These are phyloP conservation scores for Lepidotrigona ventralis DNA, from an alignment of 1,140 invertebrate genomes.

Conservation along the genomic window DNA sequence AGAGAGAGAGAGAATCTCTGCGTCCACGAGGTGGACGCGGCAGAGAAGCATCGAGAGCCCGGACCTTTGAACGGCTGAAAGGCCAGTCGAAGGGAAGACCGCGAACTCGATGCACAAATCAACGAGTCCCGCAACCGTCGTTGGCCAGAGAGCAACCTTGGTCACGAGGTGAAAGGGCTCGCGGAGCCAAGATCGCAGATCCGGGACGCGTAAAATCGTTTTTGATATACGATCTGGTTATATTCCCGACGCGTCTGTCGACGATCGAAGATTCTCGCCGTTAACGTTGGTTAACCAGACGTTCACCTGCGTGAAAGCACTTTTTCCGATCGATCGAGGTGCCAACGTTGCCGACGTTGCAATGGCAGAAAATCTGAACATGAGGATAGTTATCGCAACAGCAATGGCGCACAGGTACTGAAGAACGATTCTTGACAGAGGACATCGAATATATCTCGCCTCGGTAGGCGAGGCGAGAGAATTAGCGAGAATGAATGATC, in stretches of 20 bases:
- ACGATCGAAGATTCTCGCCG: background rate
- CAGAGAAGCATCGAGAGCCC: background rate
- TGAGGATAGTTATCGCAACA: too few species aligned
- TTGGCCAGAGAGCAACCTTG: conserved; percentile 33
- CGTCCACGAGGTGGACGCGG: background rate
- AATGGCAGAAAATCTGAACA: background rate
- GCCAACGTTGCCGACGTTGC: background rate
- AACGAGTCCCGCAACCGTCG: conserved; percentile 6
- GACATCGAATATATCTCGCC: background rate
- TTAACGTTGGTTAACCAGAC: background rate
- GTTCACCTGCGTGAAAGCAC: conserved; percentile 18
- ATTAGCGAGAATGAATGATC: background rate
- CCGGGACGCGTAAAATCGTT: conserved; percentile 49
- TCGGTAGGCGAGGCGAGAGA: background rate
- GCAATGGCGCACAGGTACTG: background rate
- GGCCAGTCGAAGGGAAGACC: conserved; percentile 33
- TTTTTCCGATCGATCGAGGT: background rate
- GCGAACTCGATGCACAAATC: conserved; percentile 35
- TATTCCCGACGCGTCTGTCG: conserved; percentile 30
- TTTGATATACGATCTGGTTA: conserved; percentile 52
- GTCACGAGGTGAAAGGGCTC: conserved; percentile 52
- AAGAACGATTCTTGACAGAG: background rate
- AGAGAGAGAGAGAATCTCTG: too few species aligned
- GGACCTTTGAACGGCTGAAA: conserved; percentile 38
- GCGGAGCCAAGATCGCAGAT: conserved; percentile 37